Base-by-base conservation (phyloP, 2,113 vertebrate species). In the Nasalis larvatus region DNA sequence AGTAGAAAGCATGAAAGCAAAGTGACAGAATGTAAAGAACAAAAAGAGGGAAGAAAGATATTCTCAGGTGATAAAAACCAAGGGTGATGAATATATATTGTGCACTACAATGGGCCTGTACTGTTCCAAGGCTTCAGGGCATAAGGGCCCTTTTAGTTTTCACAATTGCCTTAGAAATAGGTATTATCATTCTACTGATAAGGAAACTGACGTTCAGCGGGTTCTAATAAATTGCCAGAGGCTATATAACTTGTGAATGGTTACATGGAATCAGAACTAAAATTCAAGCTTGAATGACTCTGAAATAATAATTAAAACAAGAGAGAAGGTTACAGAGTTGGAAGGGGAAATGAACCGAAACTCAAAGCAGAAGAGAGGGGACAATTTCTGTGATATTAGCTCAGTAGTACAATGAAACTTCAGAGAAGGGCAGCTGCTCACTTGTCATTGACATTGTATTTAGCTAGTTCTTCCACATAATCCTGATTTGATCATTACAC, bases 251-350 rank as follows among this genome's bases (percentile, higher is more conserved):
- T 66, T 81, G 16, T 37, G 63, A 80, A 40, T 47, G 37, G 4
- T 74, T 90, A 52, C 23, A 18, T 20, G 12, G 17, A 80, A 35
- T 71, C 89, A 73, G 63, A 21, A 49, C 84, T 87, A 94, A 76
- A 92, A 94, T 69, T 87, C n/a, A 85, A 90, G 10, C 16, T 35
- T 85, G 14, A 47, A 13, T 69, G 81, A 68, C 23, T 45, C 18
- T 47, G 77, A 97, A 96, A 54, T 95, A 68, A 60, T 37, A 87
- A 83, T 83, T 66, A 54, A 42, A 83, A 47, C 23, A 68, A 60
- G n/a, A 63, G 30, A 90, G 11, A 54, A 82, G 54, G 18, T 77
- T 20, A 47, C 60, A 32, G 10, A 76, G 80, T 35, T 32, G 45
- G n/a, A 96, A 78, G 49, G 68, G 32, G 56, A 92, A 95, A 80